Evolutionary conservation across 2,113 vertebrate species (phyloP).

Genomic region (Leptodactylus fuscus): DNA sequence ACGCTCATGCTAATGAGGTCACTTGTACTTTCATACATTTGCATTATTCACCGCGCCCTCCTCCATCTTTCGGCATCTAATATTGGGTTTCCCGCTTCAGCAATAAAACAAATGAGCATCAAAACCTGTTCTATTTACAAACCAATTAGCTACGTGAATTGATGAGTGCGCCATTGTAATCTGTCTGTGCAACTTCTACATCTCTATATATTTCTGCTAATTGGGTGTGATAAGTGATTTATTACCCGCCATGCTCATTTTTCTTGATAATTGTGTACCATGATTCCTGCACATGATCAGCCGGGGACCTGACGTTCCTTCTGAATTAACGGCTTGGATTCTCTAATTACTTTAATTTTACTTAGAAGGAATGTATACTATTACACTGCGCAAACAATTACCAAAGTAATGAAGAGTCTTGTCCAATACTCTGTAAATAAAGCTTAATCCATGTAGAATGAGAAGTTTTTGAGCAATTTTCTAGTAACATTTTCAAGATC

Average conservation of each 20-base stretch:
- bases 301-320: neutral
- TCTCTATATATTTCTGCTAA: constrained; percentile 11
- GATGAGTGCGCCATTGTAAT: neutral
- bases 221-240: constrained; percentile 24
- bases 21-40: neutral
- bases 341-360: neutral
- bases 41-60: neutral
- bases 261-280: neutral
- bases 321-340: neutral
- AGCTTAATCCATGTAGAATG: neutral
- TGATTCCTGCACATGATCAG: neutral
- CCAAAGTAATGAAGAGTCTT: neutral
- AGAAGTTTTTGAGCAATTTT: neutral
- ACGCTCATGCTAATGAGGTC: neutral
- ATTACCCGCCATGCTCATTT: neutral
- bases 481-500: neutral
- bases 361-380: neutral
- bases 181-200: neutral
- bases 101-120: constrained; percentile 11
- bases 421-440: neutral
- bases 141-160: neutral
- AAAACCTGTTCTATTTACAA: constrained; percentile 1
- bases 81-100: neutral
- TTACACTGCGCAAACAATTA: neutral
- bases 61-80: neutral